Evolutionary conservation across 2,888 invertebrate genomes (phyloP), one percentile per base, ranked within the genome.

Genomic region (Lasioglossum marginatum): DNA sequence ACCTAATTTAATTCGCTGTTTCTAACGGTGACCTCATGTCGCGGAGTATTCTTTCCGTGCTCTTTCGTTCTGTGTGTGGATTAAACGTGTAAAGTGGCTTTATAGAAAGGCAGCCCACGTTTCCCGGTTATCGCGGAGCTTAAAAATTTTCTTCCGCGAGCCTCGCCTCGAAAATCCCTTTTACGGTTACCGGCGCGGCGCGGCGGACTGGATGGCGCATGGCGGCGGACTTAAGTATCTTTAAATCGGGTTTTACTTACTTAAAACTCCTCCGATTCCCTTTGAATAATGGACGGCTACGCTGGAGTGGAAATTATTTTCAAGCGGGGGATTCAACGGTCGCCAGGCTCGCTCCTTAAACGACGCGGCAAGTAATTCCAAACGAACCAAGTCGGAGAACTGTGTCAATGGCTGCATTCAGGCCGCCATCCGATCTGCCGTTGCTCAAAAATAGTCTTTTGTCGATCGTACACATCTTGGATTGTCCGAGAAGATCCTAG

Each of bases 191-290:
- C 45, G 27, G 45, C n/a, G n/a, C 60, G 4, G 4, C n/a, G 23
- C 57, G n/a, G 10, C n/a, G 45, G 48, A 12, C 60, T 27, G 60
- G n/a, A n/a, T n/a, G n/a, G n/a, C n/a, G n/a, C n/a, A n/a, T 27
- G n/a, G 60, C 27, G 71, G 48, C n/a, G 34, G 71, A 71, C 71
- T 60, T 81, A 76, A 83, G 83, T 72, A 31, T 37, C 77, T 73
- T 82, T 68, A 74, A 84, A 84, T 84, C 70, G 84, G 63, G 74
- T 82, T 84, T 48, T 68, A 48, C 60, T 48, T 68, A 23, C 71
- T 66, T 73, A 40, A 72, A 73, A 77, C 82, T 76, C 76, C 66
- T 77, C 63, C 52, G 76, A 82, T 81, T 83, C 76, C 40, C 23
- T 77, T 83, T 77, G 72, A 83, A 83, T 83, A 83, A 77, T 83